Evolutionary conservation across 2,888 invertebrate genomes (phyloP).

Genomic region (Steinernema hermaphroditum): DNA sequence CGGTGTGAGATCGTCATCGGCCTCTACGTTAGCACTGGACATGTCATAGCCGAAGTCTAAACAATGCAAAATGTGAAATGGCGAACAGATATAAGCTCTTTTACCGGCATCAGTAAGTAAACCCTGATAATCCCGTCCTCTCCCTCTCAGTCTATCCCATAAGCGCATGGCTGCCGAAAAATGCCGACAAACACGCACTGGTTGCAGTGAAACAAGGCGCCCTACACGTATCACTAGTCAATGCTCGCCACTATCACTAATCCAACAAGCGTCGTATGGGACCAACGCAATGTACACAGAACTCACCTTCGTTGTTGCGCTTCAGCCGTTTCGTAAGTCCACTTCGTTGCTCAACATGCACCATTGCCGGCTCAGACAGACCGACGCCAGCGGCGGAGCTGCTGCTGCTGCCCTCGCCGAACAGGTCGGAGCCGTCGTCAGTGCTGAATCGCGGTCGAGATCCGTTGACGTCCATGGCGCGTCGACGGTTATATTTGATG

Average conservation of each 20-base stretch:
- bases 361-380: conserved; percentile 13
- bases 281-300: background rate
- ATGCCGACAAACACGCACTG: background rate
- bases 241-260: background rate
- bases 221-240: background rate
- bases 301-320: conserved; percentile 19
- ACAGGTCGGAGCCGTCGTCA: conserved; percentile 19
- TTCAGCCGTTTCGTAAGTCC: conserved; percentile 22
- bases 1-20: conserved; percentile 15
- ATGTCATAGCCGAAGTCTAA: conserved; percentile 26
- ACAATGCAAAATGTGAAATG: background rate
- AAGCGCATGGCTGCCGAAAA: background rate
- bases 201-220: background rate
- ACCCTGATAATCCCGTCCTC: background rate
- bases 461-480: conserved; percentile 11
- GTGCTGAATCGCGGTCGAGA: conserved; percentile 13
- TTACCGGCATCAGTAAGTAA: conserved; percentile 19
- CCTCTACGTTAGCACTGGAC: background rate
- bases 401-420: conserved; percentile 24
- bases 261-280: background rate
- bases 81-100: background rate
- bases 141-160: background rate
- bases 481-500: conserved; percentile 14
- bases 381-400: background rate
- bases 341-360: conserved; percentile 20